phyloP scores from a whole-genome alignment of 2,888 invertebrate species.

The Agrotis segetum region DNA sequence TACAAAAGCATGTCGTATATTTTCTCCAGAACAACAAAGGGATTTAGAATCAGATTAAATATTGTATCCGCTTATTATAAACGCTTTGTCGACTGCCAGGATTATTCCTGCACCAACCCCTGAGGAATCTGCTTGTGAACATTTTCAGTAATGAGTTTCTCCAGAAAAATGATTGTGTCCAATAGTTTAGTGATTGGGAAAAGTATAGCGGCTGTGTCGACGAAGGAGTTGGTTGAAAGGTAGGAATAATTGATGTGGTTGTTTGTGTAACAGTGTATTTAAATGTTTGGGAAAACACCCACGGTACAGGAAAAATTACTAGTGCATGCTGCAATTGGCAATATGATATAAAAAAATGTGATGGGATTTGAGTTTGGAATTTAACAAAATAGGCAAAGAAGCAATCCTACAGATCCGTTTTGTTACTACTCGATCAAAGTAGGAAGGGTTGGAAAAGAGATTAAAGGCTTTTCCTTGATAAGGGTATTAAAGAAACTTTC shows the following conservation, averaged over 20 bases:
- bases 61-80: conserved; percentile 41
- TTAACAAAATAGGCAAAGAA: not conserved
- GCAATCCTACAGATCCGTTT: not conserved
- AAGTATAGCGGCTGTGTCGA: conserved; percentile 1
- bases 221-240: conserved; percentile 36
- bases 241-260: conserved; percentile 17
- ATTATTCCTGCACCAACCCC: conserved; percentile 18
- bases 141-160: conserved; percentile 49
- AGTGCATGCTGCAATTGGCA: too few relatives aligned
- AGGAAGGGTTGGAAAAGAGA: not conserved
- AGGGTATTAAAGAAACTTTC: too few relatives aligned
- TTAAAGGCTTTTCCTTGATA: too few relatives aligned
- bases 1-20: conserved; percentile 41
- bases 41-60: conserved; percentile 54
- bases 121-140: conserved; percentile 18
- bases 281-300: too few relatives aligned
- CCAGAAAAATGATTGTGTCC: conserved; percentile 14
- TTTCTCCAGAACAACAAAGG: conserved; percentile 33
- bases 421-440: too few relatives aligned
- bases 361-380: not conserved
- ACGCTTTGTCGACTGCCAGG: not conserved
- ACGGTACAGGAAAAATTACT: too few relatives aligned
- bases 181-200: conserved; percentile 24
- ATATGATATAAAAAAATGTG: too few relatives aligned
- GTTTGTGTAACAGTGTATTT: too few relatives aligned